phyloP scores from a whole-genome alignment of 2,888 invertebrate species.

The Caenorhabditis panamensis region DNA sequence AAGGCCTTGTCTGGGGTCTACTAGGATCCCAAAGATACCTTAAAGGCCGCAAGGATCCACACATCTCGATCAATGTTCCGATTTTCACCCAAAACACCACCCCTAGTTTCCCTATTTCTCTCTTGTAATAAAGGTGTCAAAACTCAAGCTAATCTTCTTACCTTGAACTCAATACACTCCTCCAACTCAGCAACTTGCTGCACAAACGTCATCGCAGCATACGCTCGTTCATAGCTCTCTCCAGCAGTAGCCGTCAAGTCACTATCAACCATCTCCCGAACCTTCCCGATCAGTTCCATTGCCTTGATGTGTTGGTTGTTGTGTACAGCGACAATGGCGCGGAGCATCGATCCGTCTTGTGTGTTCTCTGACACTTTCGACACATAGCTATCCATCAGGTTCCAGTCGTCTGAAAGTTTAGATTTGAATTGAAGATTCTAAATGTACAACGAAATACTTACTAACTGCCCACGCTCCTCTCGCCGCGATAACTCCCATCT shows the following conservation, averaged over 20 bases:
- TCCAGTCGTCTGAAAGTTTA: conserved; percentile 87
- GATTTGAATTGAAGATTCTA: too few relatives aligned
- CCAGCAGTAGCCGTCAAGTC: conserved; percentile 97
- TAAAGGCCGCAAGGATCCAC: too few relatives aligned
- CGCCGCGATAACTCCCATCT: conserved; percentile 90
- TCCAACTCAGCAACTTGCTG: conserved; percentile 97
- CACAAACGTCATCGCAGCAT: conserved; percentile 89
- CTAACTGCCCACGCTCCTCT: conserved; percentile 96
- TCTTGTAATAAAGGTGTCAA: too few relatives aligned
- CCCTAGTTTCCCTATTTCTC: too few relatives aligned
- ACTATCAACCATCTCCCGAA: conserved; percentile 93
- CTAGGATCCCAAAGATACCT: too few relatives aligned
- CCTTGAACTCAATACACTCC: conserved; percentile 94
- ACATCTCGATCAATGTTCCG: too few relatives aligned
- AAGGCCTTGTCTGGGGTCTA: conserved; percentile 47
- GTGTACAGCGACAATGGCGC: conserved; percentile 93
- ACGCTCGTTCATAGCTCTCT: conserved; percentile 93
- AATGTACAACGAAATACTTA: conserved; percentile 44
- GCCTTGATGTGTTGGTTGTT: conserved; percentile 82
- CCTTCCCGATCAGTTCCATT: conserved; percentile 89
- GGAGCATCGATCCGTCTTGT: conserved; percentile 95
- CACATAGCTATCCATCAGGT: conserved; percentile 93
- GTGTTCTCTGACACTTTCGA: conserved; percentile 88
- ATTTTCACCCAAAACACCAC: too few relatives aligned
- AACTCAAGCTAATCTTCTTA: conserved; percentile 7